Conservation (phyloP, 1,140 invertebrate genomes). For the Holcopasites calliopsidis region DNA sequence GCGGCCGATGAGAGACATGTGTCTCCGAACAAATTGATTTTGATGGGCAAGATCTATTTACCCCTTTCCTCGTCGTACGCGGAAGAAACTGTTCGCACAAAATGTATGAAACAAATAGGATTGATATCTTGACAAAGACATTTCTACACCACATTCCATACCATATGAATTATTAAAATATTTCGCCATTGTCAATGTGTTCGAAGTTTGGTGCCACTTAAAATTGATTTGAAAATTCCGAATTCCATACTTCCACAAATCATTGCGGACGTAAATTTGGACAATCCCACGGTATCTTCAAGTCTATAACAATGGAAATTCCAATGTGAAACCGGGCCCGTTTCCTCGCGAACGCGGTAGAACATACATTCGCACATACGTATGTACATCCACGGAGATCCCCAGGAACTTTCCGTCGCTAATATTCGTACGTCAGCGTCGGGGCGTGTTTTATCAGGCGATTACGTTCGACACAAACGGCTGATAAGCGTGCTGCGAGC, state of each 20-base stretch:
- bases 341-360: not conserved
- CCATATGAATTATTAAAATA: no score
- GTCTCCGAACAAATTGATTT: not conserved
- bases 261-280: no score
- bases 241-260: not conserved
- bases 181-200: no score
- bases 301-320: not conserved
- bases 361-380: not conserved
- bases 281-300: not conserved
- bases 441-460: conserved; percentile 29
- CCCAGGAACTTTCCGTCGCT: not conserved
- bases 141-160: no score
- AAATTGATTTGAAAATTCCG: not conserved
- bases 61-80: no score
- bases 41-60: no score
- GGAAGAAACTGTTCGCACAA: no score
- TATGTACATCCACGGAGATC: no score
- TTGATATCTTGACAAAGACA: no score
- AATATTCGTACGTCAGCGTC: conserved; percentile 13
- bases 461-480: conserved; percentile 52
- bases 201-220: no score
- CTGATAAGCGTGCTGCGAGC: conserved; percentile 45
- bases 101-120: no score
- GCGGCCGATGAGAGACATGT: no score
- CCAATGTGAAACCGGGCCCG: not conserved